Base-by-base conservation (phyloP, 92 coral and sea anemone genomes). In the Ricordea florida region DNA sequence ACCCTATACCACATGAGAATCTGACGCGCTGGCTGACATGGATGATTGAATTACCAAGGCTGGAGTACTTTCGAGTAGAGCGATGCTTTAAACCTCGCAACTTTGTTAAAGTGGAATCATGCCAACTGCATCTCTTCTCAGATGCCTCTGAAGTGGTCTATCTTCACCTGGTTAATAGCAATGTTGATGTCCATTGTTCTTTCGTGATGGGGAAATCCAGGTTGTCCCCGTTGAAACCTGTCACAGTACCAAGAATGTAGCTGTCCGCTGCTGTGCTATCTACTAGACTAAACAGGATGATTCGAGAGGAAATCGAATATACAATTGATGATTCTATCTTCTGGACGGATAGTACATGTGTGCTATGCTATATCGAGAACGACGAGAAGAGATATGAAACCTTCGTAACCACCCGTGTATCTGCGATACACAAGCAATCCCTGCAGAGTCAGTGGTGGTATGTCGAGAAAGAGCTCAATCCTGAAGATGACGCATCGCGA, bases 281-380 rank as follows among this genome's bases (percentile, higher is more conserved):
- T 28, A 42, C 52, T 15, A 46, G 41, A 38, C 29, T 75, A 25
- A 22, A 31, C 23, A 35, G 11, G 26, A 18, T 17, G 16, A 35
- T 47, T 5, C 32, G 5, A 22, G 49, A 23, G 40, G 82, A 75
- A 38, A 21, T 75, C 3, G 49, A 57, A 13, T 0, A 15, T n/a
- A 2, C 30, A 9, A 27, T 75, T 0, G 50, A 61, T 4, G 55
- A 35, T 0, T 20, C 62, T 13, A 6, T 13, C 5, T 75, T 17
- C 17, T 79, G 85, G 85, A 67, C 85, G 7, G 85, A 79, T 27
- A 42, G 62, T 29, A 56, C 49, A 16, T 43, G 47, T 2, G 77
- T 66, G 17, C 24, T 79, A 11, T 33, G 26, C 30, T 79, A 79
- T 33, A 67, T 79, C 25, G 25, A 33, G 10, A 79, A 79, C 45